phyloP scores from a whole-genome alignment of 2,888 invertebrate species.

The Eucriotettix oculatus region DNA sequence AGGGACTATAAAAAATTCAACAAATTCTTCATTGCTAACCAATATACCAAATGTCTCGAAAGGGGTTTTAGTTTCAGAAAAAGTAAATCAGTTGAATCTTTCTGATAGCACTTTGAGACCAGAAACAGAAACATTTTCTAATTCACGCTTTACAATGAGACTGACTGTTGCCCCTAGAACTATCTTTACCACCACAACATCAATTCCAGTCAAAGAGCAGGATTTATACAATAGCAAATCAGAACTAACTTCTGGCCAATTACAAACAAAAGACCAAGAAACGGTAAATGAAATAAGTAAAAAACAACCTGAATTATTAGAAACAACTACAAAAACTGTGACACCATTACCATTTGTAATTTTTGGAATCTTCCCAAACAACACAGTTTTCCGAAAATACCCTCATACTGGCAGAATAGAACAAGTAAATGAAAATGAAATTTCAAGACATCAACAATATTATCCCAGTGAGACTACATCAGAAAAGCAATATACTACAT shows the following conservation, averaged over 20 bases:
- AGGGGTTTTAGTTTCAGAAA: too few species aligned
- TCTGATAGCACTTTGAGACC: too few species aligned
- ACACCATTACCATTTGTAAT: constrained; percentile 41
- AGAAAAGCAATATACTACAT: background rate
- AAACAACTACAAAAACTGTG: background rate
- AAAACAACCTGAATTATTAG: background rate
- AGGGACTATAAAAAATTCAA: background rate
- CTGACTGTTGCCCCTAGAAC: background rate
- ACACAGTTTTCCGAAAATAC: constrained; percentile 61
- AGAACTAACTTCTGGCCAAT: background rate
- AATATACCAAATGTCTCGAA: too few species aligned
- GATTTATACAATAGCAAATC: background rate
- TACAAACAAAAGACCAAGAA: too few species aligned
- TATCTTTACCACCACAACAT: background rate
- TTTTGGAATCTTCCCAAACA: constrained; percentile 61
- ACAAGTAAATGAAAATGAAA: constrained; percentile 12
- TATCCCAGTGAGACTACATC: constrained; percentile 3
- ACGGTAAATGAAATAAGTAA: background rate
- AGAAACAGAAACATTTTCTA: too few species aligned
- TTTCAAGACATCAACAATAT: constrained; percentile 8
- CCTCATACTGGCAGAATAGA: constrained; percentile 32
- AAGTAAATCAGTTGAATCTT: too few species aligned
- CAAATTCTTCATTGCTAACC: too few species aligned
- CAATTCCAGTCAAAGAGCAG: background rate
- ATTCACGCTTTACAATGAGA: background rate